Evolutionary conservation across 2,888 invertebrate species (phyloP).

Genomic region (Pecten maximus): DNA sequence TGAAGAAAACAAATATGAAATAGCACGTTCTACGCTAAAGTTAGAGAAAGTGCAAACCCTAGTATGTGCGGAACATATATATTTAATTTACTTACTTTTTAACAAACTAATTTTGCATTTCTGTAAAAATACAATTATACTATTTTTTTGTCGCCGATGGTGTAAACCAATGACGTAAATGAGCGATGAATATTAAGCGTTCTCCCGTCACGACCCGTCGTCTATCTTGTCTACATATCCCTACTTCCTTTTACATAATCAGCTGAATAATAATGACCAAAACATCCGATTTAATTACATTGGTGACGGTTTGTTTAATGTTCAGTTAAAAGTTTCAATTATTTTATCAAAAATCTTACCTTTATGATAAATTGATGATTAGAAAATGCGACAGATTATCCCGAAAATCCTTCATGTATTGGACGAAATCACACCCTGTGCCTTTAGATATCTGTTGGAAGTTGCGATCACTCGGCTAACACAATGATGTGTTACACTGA

Average conservation of each 20-base stretch:
- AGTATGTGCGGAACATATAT: no score
- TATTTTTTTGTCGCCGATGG: neutral
- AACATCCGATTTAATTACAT: neutral
- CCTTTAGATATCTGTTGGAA: neutral
- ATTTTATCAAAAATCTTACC: neutral
- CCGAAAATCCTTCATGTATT: slow-evolving; percentile 21
- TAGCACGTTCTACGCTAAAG: neutral
- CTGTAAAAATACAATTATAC: neutral
- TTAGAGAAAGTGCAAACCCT: neutral
- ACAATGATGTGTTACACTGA: neutral
- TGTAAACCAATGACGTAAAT: neutral
- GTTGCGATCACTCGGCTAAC: neutral
- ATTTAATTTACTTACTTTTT: neutral
- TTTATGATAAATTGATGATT: neutral
- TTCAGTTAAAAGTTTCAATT: neutral
- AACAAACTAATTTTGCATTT: neutral
- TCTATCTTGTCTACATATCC: neutral
- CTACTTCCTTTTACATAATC: neutral
- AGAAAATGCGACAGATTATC: neutral
- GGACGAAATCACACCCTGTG: neutral
- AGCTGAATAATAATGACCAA: neutral
- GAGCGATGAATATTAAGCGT: neutral
- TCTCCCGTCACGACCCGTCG: neutral
- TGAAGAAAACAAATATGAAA: no score
- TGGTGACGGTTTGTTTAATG: neutral